These are phyloP conservation scores for Rhinella marina DNA, from an alignment of 2,797 vertebrate species.

Conservation along the genomic window DNA sequence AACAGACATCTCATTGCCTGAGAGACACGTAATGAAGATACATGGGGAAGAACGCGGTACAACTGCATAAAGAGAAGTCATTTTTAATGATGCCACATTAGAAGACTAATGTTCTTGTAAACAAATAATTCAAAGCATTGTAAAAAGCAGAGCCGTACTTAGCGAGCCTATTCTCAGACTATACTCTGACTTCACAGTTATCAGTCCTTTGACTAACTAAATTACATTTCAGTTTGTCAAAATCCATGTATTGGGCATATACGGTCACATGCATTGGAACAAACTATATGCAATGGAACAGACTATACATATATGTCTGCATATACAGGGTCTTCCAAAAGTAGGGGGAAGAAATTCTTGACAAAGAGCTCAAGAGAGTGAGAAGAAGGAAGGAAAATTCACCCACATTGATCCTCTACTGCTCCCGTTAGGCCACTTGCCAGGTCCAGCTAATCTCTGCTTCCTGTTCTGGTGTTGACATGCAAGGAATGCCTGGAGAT, in stretches of 20 bases:
- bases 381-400: too few relatives aligned
- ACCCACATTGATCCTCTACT: too few relatives aligned
- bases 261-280: background rate
- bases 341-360: too few relatives aligned
- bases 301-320: too few relatives aligned
- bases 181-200: background rate
- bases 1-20: background rate
- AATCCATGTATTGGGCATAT: background rate
- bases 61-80: constrained; percentile 5
- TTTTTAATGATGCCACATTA: constrained; percentile 23
- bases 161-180: background rate
- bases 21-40: constrained; percentile 19
- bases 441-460: too few relatives aligned
- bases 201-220: background rate
- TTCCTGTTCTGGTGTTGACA: too few relatives aligned
- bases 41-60: background rate
- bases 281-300: too few relatives aligned
- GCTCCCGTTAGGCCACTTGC: too few relatives aligned
- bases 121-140: constrained; percentile 23
- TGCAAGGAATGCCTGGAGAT: too few relatives aligned
- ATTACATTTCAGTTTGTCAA: constrained; percentile 1
- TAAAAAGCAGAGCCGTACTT: background rate
- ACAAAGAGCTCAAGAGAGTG: too few relatives aligned
- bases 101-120: constrained; percentile 16
- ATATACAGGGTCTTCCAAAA: too few relatives aligned